Conservation (phyloP, 2,888 invertebrate genomes). For the Microplitis manilae region DNA sequence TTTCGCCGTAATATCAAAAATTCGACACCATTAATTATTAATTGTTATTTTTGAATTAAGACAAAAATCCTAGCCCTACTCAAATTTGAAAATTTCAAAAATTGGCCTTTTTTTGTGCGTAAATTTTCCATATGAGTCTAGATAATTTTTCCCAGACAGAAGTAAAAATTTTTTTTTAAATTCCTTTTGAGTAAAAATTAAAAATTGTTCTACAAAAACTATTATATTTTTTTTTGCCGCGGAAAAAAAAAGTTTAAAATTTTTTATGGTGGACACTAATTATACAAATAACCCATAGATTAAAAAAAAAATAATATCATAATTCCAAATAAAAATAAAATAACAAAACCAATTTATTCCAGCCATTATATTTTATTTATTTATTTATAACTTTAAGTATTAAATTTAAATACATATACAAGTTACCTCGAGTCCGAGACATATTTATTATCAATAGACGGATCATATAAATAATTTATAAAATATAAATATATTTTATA, state of each 20-base stretch:
- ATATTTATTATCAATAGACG: not conserved
- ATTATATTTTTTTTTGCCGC: no score
- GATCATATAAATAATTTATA: conserved; percentile 5
- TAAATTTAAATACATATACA: conserved; percentile 13
- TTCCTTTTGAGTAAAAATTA: no score
- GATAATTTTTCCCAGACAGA: no score
- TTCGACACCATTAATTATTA: no score
- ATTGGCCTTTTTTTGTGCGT: not conserved
- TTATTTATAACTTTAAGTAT: conserved; percentile 7
- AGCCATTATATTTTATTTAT: not conserved
- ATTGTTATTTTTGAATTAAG: no score
- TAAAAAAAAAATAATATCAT: not conserved
- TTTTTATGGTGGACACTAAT: not conserved
- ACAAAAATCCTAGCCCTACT: no score
- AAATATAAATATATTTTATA: not conserved
- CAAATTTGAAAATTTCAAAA: not conserved
- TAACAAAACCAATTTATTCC: not conserved
- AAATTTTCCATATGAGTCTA: no score
- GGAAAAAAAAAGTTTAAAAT: not conserved
- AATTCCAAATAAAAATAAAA: not conserved
- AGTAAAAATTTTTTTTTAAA: no score
- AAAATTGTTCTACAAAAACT: no score
- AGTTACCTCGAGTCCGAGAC: conserved; percentile 19
- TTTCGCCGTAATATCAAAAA: no score
- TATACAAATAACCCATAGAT: not conserved